Base-by-base conservation (phyloP, 2,888 invertebrate species). In the Cabera pusaria region DNA sequence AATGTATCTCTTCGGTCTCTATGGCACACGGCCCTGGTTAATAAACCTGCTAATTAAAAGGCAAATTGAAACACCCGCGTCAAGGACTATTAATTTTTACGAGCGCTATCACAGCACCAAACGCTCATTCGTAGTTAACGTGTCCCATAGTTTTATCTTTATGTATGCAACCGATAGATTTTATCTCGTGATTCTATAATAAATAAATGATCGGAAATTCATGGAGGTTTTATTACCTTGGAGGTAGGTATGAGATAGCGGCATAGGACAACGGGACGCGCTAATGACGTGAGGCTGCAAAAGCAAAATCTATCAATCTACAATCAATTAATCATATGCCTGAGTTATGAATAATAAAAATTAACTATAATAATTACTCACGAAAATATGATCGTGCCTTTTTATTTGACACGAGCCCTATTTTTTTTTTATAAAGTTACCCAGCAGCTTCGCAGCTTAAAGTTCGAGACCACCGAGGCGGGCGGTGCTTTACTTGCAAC, bases 401-500 rank as follows among this genome's bases (percentile, higher is more conserved):
- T n/a, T n/a, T n/a, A n/a, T n/a, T n/a, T n/a, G n/a, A n/a, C n/a
- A n/a, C n/a, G n/a, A n/a, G n/a, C n/a, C n/a, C n/a, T n/a, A n/a
- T n/a, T n/a, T n/a, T n/a, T n/a, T n/a, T n/a, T n/a, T n/a, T n/a
- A n/a, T n/a, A n/a, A n/a, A n/a, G n/a, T n/a, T n/a, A n/a, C n/a
- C n/a, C n/a, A n/a, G n/a, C n/a, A n/a, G n/a, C n/a, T n/a, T n/a
- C n/a, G n/a, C n/a, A 6, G 27, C 24, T 31, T 25, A 7, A 12
- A 19, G 17, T 20, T 22, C 10, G 62, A 14, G 85, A 81, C 87
- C 86, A 87, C 87, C 87, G 67, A 69, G 59, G 75, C 64, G 62
- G 73, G 67, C 77, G 76, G 83, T 86, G 83, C 82, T 82, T 84
- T 86, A 85, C 86, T 82, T 80, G 71, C 80, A 72, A 77, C 81